These are phyloP conservation scores for Ceratotherium simum DNA, from an alignment of 2,113 vertebrate species.

Conservation along the genomic window DNA sequence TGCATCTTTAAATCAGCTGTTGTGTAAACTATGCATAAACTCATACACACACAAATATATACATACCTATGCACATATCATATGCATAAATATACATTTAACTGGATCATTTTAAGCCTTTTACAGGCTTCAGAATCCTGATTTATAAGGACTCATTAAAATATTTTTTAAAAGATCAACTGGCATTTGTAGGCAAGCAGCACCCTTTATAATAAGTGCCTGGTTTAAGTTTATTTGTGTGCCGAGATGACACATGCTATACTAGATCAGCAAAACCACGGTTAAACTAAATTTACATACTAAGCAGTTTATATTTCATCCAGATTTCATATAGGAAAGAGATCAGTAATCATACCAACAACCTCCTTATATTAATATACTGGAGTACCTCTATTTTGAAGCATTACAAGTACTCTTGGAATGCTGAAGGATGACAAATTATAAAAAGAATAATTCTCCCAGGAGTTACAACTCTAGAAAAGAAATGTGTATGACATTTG, in stretches of 20 bases:
- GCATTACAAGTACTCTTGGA: neutral
- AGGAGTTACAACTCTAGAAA: conserved; percentile 13
- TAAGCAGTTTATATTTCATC: neutral
- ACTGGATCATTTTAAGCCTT: neutral
- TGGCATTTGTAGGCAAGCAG: neutral
- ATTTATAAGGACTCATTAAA: neutral
- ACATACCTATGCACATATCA: neutral
- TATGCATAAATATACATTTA: too few species aligned
- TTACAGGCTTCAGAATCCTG: neutral
- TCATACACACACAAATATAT: neutral
- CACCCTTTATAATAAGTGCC: neutral
- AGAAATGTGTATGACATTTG: conserved; percentile 13
- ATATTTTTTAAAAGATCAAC: neutral
- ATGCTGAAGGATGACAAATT: conserved; percentile 10
- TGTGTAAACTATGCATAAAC: neutral
- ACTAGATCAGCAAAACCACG: neutral
- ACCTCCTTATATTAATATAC: neutral
- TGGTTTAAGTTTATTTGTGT: neutral
- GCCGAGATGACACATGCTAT: neutral
- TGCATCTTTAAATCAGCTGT: neutral
- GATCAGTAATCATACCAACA: neutral
- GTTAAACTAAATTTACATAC: neutral
- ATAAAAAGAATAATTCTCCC: neutral
- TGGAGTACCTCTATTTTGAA: neutral
- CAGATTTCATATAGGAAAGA: conserved; percentile 3